Evolutionary conservation across 2,888 invertebrate genomes (phyloP), one percentile per base, ranked within the genome.

Genomic region (Pseudoips prasinana): DNA sequence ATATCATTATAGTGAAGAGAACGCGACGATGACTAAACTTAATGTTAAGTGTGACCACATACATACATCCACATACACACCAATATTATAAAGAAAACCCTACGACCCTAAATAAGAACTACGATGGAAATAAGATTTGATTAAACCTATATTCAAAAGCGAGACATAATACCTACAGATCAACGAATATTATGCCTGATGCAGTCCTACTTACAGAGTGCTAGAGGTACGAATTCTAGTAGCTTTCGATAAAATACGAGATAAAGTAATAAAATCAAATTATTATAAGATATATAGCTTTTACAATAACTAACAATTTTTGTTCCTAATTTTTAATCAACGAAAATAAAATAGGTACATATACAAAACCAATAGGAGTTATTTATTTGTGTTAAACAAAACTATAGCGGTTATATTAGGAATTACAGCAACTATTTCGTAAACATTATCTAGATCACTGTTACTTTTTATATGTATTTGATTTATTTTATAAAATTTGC

Each of bases 401-500:
- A 75, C 66, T 65, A 73, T 70, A 55, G 76, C 69, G 64, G 71
- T 65, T 72, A 68, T 68, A 73, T 68, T 73, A 81, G 70, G 80
- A 79, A 68, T 65, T 78, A 84, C 71, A 83, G 83, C 75, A 78
- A 83, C 82, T 86, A 82, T 85, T 84, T 79, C 64, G 73, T 85
- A 77, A 73, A 83, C 59, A 76, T 83, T 77, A 80, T 69, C 82
- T 86, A 85, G 71, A 57, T 74, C 67, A 68, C 65, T 68, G 73
- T 71, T 74, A 74, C 51, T 66, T 74, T 81, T 76, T 68, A 81
- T 83, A 84, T 86, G 83, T 84, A 85, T 82, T 82, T 73, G 71
- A 67, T 79, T 86, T 80, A 81, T 56, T 87, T 89, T 86, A 92
- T 92, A 92, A 91, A 92, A 92, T 92, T 92, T 92, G 90, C 91